phyloP scores from a whole-genome alignment of 2,113 vertebrate genomes.

The Tenrec ecaudatus region DNA sequence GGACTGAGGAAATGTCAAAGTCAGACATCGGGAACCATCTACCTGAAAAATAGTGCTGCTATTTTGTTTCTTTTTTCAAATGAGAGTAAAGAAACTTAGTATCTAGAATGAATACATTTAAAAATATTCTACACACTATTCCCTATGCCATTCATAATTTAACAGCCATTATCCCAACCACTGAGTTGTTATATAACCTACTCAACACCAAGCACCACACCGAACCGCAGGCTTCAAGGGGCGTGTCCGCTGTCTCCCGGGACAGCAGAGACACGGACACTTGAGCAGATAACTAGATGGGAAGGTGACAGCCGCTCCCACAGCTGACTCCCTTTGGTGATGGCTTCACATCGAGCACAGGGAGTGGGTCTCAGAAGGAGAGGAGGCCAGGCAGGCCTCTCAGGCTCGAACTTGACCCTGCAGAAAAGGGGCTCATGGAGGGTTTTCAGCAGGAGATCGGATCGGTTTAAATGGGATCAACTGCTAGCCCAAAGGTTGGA shows the following conservation, averaged over 20 bases:
- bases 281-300: too few relatives aligned
- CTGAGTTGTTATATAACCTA: too few relatives aligned
- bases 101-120: not conserved
- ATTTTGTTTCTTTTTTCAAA: not conserved
- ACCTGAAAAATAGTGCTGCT: not conserved
- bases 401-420: not conserved
- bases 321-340: too few relatives aligned
- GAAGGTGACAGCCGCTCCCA: too few relatives aligned
- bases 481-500: not conserved
- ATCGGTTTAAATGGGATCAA: not conserved
- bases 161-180: not conserved
- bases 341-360: too few relatives aligned
- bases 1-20: not conserved
- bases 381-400: not conserved
- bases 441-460: not conserved
- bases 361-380: not conserved
- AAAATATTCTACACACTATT: not conserved
- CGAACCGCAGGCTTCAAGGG: not conserved
- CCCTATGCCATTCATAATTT: slow-evolving; percentile 3
- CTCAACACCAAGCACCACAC: too few relatives aligned
- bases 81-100: not conserved
- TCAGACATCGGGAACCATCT: not conserved
- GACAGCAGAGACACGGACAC: rapidly evolving
- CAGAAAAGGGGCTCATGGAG: not conserved
- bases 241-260: not conserved